phyloP scores from a whole-genome alignment of 2,888 invertebrate genomes.

The Torymus auratus region DNA sequence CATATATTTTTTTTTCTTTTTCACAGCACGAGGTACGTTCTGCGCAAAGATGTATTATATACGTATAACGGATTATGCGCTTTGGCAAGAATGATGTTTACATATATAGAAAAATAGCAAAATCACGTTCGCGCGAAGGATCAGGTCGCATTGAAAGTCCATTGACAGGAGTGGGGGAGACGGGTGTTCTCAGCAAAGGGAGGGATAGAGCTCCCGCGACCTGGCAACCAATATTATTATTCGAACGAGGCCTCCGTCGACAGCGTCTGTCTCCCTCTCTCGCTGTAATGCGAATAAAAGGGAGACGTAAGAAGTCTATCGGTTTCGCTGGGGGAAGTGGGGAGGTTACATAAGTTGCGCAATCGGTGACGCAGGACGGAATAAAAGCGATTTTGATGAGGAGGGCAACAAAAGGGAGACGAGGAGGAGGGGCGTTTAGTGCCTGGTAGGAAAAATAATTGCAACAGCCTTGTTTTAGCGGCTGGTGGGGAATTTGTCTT shows the following conservation, averaged over 20 bases:
- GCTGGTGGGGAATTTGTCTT: too few species aligned
- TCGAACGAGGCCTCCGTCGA: neutral
- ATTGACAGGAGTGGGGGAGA: neutral
- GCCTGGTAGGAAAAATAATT: too few species aligned
- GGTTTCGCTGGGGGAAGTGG: too few species aligned
- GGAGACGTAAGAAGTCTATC: neutral
- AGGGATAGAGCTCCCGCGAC: neutral
- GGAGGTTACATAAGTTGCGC: too few species aligned
- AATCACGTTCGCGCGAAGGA: slow-evolving; percentile 23
- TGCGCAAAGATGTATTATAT: neutral
- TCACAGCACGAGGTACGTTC: too few species aligned
- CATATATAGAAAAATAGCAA: slow-evolving; percentile 24
- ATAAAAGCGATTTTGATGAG: too few species aligned
- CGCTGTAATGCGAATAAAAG: slow-evolving; percentile 13
- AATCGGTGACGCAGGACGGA: too few species aligned
- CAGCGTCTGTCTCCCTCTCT: slow-evolving; percentile 1
- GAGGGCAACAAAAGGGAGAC: too few species aligned
- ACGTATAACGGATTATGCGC: neutral
- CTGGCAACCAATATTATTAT: slow-evolving; percentile 43
- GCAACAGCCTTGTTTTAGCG: too few species aligned
- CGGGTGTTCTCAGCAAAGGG: neutral
- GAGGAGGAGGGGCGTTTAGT: too few species aligned
- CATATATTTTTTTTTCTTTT: too few species aligned
- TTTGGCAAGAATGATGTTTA: slow-evolving; percentile 21
- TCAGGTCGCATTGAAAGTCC: too few species aligned